Evolutionary conservation across 2,797 vertebrate genomes (phyloP), one percentile per base, ranked within the genome.

Genomic region (Sebastes reedi): DNA sequence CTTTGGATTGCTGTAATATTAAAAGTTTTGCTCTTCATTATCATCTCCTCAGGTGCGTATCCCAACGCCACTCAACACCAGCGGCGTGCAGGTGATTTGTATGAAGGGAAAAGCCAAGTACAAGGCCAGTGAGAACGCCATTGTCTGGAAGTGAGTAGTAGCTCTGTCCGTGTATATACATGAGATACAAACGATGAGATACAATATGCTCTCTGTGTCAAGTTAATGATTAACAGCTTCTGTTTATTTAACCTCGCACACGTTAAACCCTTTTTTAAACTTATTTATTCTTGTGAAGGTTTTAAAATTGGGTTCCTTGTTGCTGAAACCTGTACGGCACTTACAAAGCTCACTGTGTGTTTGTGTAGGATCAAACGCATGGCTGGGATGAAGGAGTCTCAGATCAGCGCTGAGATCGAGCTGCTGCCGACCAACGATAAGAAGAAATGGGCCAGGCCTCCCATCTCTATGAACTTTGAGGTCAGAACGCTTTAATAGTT

Each of bases 391-490:
- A 99, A 99, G 96, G 98, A 99, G 93, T 99, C 98, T 50, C 98
- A 99, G 95, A 99, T 99, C 94, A 99, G 98, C 2, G 98, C 98
- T 0, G 98, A 99, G 95, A 99, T 99, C 16, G 98, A 99, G 91
- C 96, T 99, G 85, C 95, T 99, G 89, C 98, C 98, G 76, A 99
- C 98, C 90, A 99, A 99, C 5, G 98, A 99, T 91, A 99, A 99
- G 95, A 99, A 99, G 95, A 99, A 99, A 90, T 99, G 98, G 98
- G 98, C 99, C 78, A 96, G 99, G 69, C 99, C 99, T 74, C 99
- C 99, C 3, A 99, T 99, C 94, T 99, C 98, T 82, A 99, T 99
- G 98, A 99, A 99, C 96, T 99, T 99, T 95, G 99, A 99, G 98
- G 99, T 99, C 42, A 94, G 84, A 68, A 50, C 8, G 1, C 13